Percentiles rank a stretch among this genome's conserved stretches.
These are phyloP conservation scores for Idaea biselata DNA, from an alignment of 2,888 invertebrate genomes.

Conservation along the genomic window DNA sequence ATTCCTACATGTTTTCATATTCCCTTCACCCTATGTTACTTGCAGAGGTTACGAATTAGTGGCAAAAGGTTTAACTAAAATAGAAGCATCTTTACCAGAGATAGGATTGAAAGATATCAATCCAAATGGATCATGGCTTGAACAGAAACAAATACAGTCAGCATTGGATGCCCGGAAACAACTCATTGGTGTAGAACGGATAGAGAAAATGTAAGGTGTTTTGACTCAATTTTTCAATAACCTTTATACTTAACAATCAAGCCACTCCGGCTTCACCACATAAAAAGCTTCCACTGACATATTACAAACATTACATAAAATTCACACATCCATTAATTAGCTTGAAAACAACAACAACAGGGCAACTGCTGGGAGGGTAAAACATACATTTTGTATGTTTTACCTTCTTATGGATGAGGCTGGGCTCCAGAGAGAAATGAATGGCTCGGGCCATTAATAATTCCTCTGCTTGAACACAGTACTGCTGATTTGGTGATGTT, in stretches of 20 bases:
- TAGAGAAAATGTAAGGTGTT: conserved; percentile 73
- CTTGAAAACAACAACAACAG: too few relatives aligned
- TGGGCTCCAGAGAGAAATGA: too few relatives aligned
- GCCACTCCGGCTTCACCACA: too few relatives aligned
- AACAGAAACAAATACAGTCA: conserved; percentile 80
- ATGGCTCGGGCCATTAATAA: too few relatives aligned
- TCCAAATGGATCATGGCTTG: conserved; percentile 80
- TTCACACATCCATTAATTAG: too few relatives aligned
- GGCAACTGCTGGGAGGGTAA: too few relatives aligned
- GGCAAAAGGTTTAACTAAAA: conserved; percentile 63
- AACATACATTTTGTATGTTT: too few relatives aligned
- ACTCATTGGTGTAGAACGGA: conserved; percentile 77
- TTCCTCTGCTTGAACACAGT: too few relatives aligned
- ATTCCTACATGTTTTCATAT: conserved; percentile 19
- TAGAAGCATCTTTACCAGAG: conserved; percentile 69
- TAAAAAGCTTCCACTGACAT: not conserved
- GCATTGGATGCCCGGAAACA: conserved; percentile 76
- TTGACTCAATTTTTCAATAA: not conserved
- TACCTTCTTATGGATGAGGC: too few relatives aligned
- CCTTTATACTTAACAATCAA: not conserved
- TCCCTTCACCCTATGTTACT: conserved; percentile 8
- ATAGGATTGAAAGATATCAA: conserved; percentile 76
- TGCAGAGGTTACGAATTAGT: conserved; percentile 65
- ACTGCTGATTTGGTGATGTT: too few relatives aligned
- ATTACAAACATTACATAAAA: conserved; percentile 1